Base-by-base conservation (phyloP, 2,888 invertebrate species). In the Catocala sponsa region DNA sequence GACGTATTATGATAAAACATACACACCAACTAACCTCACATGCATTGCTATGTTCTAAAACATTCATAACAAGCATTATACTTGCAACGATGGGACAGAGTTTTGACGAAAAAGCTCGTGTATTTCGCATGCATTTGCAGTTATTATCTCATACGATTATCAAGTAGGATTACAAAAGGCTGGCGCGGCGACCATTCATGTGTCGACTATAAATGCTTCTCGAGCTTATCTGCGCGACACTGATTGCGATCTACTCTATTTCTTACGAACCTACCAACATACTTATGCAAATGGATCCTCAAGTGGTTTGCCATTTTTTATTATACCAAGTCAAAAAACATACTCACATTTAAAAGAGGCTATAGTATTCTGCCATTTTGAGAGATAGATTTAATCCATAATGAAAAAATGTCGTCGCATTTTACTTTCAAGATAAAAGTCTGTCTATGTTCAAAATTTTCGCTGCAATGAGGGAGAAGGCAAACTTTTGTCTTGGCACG, bases 121-220 rank as follows among this genome's bases (percentile, higher is more conserved):
- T 70, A 75, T 78, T 80, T 77, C 73, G 70, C 75, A 74, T 68
- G 64, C 70, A 74, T 65, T 67, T 68, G 62, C 47, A 60, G 63
- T 80, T 80, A 53, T 64, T 53, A 86, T 84, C 82, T 76, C 41
- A 50, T 50, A 58, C 51, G 77, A 81, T 83, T 74, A 87, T 86
- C 84, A 68, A 65, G 55, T 72, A 58, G 68, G 74, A 79, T 76
- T 79, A 63, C 65, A 59, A 72, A 68, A 73, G 68, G 74, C 60
- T 65, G 78, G 73, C 70, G 67, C 63, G 68, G 70, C 68, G 61
- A 63, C 60, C 80, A 78, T 79, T 81, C 78, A 73, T 61, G 74
- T 61, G 77, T 63, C 74, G 67, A 65, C 70, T 68, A 62, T 65
- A 76, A 79, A 78, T 74, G 77, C 70, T 74, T 71, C 75, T 68